Percentiles rank a stretch among this genome's conserved stretches.
These are phyloP conservation scores for Drosophila dunni DNA, from an alignment of 1,140 invertebrate species.

Conservation along the genomic window DNA sequence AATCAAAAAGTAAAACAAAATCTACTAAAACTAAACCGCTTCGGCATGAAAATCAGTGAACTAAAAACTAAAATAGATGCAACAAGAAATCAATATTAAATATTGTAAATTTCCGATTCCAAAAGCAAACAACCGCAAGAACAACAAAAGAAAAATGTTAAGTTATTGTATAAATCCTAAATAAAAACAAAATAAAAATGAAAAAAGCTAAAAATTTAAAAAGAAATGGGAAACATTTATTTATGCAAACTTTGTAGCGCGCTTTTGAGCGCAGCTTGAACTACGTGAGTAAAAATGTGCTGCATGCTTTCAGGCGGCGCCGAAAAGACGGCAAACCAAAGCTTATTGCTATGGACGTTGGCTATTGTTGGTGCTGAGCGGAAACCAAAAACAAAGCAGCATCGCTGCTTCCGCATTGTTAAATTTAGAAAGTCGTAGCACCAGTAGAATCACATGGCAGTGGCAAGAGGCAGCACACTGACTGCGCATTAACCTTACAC, in stretches of 20 bases:
- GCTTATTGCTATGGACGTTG: background rate
- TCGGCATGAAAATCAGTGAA: slow-evolving; percentile 47
- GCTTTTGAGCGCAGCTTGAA: background rate
- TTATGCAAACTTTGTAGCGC: slow-evolving; percentile 17
- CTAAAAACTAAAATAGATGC: slow-evolving; percentile 32
- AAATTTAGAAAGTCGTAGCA: background rate
- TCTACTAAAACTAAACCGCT: slow-evolving; percentile 21
- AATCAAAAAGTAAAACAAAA: slow-evolving; percentile 33
- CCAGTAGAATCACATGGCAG: background rate
- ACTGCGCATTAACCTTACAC: slow-evolving; percentile 53
- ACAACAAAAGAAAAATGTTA: slow-evolving; percentile 78
- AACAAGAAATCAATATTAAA: slow-evolving; percentile 81
- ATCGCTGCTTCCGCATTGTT: slow-evolving; percentile 12
- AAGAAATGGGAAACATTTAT: background rate
- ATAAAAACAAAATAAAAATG: slow-evolving; percentile 42
- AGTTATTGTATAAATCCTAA: slow-evolving; percentile 82
- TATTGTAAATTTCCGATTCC: slow-evolving; percentile 83
- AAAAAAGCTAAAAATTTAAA: slow-evolving; percentile 36
- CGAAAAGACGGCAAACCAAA: background rate
- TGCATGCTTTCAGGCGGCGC: slow-evolving; percentile 13
- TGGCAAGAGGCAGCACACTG: background rate
- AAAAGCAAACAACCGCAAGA: slow-evolving; percentile 68
- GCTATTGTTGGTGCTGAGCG: background rate
- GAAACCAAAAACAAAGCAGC: background rate
- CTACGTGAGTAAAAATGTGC: background rate